Conservation (phyloP, 2,888 invertebrate genomes). For the Poecilobothrus nobilitatus region DNA sequence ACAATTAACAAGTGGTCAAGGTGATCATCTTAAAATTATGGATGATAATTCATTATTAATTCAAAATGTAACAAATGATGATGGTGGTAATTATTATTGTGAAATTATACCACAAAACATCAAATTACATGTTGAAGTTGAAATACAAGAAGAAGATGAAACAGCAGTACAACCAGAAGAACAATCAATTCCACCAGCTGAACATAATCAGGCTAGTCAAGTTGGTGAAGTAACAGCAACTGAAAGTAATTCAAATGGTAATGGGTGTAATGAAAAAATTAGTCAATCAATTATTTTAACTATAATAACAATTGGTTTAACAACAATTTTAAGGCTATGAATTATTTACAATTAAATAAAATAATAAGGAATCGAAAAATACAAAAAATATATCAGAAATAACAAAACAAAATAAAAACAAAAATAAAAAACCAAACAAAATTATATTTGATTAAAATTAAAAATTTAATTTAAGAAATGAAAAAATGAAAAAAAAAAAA, state of each 20-base stretch:
- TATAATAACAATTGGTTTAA: neutral
- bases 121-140: neutral
- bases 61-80: neutral
- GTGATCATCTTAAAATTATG: neutral
- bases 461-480: no score
- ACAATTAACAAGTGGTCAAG: neutral
- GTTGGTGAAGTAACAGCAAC: neutral
- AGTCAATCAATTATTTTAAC: slow-evolving; percentile 1
- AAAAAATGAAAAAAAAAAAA: no score
- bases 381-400: neutral
- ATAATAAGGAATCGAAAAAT: neutral
- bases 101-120: neutral
- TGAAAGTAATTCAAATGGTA: neutral
- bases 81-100: slow-evolving; percentile 2
- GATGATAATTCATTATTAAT: neutral
- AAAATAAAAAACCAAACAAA: neutral
- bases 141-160: neutral
- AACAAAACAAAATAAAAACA: neutral
- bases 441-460: neutral
- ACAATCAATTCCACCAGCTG: neutral
- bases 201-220: slow-evolving; percentile 1
- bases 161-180: neutral
- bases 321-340: neutral
- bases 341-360: neutral
- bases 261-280: neutral